Evolutionary conservation across 2,888 invertebrate species (phyloP), one percentile per base, ranked within the genome.

Genomic region (Liodrosophila aerea): DNA sequence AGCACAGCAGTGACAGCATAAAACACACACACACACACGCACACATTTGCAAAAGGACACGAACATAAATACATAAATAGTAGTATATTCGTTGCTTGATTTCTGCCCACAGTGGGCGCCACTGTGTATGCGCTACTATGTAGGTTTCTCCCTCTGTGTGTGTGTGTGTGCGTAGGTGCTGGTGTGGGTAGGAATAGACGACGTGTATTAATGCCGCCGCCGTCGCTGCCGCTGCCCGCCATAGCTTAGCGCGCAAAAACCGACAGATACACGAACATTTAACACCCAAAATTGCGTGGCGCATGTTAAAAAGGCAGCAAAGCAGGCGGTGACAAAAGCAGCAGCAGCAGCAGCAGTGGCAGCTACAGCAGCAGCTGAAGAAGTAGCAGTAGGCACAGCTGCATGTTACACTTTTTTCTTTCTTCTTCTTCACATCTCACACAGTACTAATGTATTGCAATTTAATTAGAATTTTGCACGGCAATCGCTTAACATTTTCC

Each of bases 251-350:
- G 78, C 78, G 78, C 78, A 85, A 78, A 82, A 77, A 85, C 74
- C 85, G 81, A 86, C 78, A 82, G 86, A 86, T 84, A 82, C 82
- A 86, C 86, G 85, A 86, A 72, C 85, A 76, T 87, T 83, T 78
- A 75, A 74, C 86, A 85, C 87, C 87, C 81, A 75, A 36, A 22
- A 72, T 62, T 71, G 73, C 76, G 85, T 84, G 68, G 83, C 74
- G 85, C 82, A 77, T 77, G 83, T 58, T 78, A 64, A 77, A 85
- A 83, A 73, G 65, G 22, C 59, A 62, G 39, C 22, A 39, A n/a
- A 39, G 39, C 39, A 18, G 16, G 60, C 37, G 60, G 45, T 44
- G 31, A 44, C 36, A 30, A 41, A 52, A 36, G 30, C 11, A 22
- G 22, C 5, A 22, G 44, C 15, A 13, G 47, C 40, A 68, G 43